Evolutionary conservation across 1,140 invertebrate genomes (phyloP), one percentile per base, ranked within the genome.

Genomic region (Pectinophora gossypiella): DNA sequence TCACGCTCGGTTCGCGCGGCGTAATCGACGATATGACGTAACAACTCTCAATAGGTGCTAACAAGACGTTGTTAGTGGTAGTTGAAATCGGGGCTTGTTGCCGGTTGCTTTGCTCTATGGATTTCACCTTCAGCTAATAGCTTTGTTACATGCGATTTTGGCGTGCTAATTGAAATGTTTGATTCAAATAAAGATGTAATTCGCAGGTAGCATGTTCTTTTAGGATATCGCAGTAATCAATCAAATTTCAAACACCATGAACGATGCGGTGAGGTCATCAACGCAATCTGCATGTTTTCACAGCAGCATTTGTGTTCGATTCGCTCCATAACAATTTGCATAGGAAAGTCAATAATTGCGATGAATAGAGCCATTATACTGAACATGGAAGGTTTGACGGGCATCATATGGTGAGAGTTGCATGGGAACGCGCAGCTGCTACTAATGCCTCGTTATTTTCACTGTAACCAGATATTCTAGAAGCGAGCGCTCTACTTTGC

Each of bases 31-130:
- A 59, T 67, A 65, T 74, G 69, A 75, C 67, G 74, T 72, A 76
- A 80, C 66, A 55, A 54, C 21, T 54, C 55, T 72, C 64, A 67
- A 77, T 74, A 76, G 74, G 68, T 74, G 76, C 60, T 81, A 81
- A 80, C 76, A 68, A 81, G 72, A 66, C 27, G 66, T 66, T 54
- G 64, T 71, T 71, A 72, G 61, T 56, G 54, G 56, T 46, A 56
- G 61, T 47, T 50, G 42, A 59, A 40, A 57, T 47, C 53, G 32
- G 43, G 16, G 43, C 50, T 43, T 43, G 61, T 64, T 59, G 59
- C 57, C 59, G 57, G 53, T 54, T 56, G 57, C 56, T 50, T 40
- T 42, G 51, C 56, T 67, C 64, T 68, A 68, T 68, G 54, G 64
- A 71, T 74, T 72, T 76, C 66, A 76, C 70, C 68, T 76, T 68